Evolutionary conservation across 2,888 invertebrate species (phyloP), one percentile per base, ranked within the genome.

Genomic region (Dryomyza anilis): DNA sequence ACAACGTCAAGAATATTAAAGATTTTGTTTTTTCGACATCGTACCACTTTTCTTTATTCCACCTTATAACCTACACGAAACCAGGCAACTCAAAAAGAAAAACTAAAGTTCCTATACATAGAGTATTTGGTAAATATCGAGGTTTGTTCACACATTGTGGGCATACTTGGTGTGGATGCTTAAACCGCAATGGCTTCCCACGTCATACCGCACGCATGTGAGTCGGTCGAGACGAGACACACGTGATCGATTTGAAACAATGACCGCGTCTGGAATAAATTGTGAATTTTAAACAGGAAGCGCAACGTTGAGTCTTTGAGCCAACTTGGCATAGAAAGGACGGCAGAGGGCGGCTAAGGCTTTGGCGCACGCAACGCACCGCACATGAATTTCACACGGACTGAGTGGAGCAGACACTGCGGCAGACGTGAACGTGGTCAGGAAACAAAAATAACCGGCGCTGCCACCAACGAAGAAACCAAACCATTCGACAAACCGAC

Each of bases 281-380:
- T 76, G 80, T 77, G 80, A 79, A 79, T 79, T 80, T 79, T 77
- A 78, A 78, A 79, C 77, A 77, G 80, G 77, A 80, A 76, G 73
- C 76, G 71, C 73, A 76, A 66, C 43, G 45, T 39, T 16, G 45
- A 19, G 30, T 27, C n/a, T n/a, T n/a, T n/a, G n/a, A n/a, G n/a
- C n/a, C 57, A 43, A 57, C 43, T 45, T 23, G 39, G 48, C 62
- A 45, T 53, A 45, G 43, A 14, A 55, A 21, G 36, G 10, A 8
- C 6, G 57, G 7, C 3, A 21, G 43, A 14, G 4, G 57, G 29
- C 27, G 16, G 57, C 7, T 39, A 19, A 25, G 23, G 8, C 39
- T 21, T 3, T 19, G 3, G 23, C 12, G 21, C 36, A 25, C 23
- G 36, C 45, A 25, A 27, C 68, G 66, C 57, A 59, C 48, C 33